Evolutionary conservation across 2,888 invertebrate species (phyloP), one percentile per base, ranked within the genome.

Genomic region (Agrotis ipsilon): DNA sequence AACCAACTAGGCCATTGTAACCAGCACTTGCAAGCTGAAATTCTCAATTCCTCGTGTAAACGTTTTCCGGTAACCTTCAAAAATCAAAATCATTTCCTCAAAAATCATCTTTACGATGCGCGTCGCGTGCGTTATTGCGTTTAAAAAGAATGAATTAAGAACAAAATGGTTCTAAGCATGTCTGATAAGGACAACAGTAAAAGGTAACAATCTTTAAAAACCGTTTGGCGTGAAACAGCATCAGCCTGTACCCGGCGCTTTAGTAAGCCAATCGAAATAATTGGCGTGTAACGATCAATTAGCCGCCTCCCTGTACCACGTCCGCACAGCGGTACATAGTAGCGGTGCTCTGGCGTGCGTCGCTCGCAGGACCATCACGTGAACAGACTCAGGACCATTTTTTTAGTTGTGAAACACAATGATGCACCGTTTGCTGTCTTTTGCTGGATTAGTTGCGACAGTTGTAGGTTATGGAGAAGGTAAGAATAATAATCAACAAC

Each of bases 261-360:
- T 68, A 76, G 64, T 79, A 84, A 82, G 65, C 80, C 83, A 84
- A 84, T 84, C 66, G 57, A 51, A 61, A 70, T 88, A 89, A 90
- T 88, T 89, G 89, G 87, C 72, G 70, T 67, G 51, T 75, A 78
- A 77, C 65, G 80, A 76, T 80, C 84, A 86, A 84, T 85, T 84
- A 82, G 70, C 14, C 21, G 66, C 19, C 49, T 70, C n/a, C n/a
- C 43, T 63, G 64, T 63, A 39, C 48, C 32, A 49, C 60, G 45
- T 32, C 13, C 27, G 21, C 58, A 58, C 46, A 46, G 49, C 72
- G 43, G 45, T 39, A 63, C 61, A 72, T 13, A 45, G 55, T 59
- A 39, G 43, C 51, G 55, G 64, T 45, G 78, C 67, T 80, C 61
- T 67, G 57, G 61, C 43, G 21, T 59, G 55, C 57, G 48, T 19